Evolutionary conservation across 2,797 vertebrate genomes (phyloP).

Genomic region (Rhynchotus rufescens): DNA sequence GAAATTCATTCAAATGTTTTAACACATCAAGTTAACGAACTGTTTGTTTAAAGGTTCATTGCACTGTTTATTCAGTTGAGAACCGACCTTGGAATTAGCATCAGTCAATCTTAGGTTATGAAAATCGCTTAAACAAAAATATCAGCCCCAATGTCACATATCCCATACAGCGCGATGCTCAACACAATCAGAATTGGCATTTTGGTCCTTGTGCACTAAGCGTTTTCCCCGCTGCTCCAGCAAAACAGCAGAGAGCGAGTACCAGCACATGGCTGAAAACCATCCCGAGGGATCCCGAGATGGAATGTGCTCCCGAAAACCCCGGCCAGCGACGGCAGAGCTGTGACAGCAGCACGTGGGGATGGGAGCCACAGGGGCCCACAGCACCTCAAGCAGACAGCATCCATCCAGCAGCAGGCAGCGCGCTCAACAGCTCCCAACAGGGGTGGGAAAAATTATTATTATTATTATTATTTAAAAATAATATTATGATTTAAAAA

Average conservation of each 20-base stretch:
- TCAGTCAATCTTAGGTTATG: background rate
- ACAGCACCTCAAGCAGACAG: constrained; percentile 58
- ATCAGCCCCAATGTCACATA: background rate
- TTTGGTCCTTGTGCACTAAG: background rate
- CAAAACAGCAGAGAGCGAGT: background rate
- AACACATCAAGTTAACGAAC: background rate
- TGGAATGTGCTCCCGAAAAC: constrained; percentile 33
- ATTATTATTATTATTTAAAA: too few species aligned
- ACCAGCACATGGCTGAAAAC: background rate
- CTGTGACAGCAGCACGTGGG: constrained; percentile 20
- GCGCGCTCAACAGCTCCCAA: background rate
- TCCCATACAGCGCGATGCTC: background rate
- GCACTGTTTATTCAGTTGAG: background rate
- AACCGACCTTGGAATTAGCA: background rate
- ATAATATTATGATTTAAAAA: too few species aligned
- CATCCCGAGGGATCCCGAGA: constrained; percentile 19
- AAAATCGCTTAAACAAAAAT: background rate
- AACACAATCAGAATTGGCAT: constrained; percentile 3
- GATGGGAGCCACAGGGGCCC: constrained; percentile 33
- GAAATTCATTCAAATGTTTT: background rate
- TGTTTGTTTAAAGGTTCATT: background rate
- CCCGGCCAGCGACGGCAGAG: background rate
- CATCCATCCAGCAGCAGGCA: constrained; percentile 67
- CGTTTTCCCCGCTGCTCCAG: background rate
- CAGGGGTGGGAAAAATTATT: background rate